Evolutionary conservation across 2,888 invertebrate genomes (phyloP), one percentile per base, ranked within the genome.

Genomic region (Antheraea assamensis): DNA sequence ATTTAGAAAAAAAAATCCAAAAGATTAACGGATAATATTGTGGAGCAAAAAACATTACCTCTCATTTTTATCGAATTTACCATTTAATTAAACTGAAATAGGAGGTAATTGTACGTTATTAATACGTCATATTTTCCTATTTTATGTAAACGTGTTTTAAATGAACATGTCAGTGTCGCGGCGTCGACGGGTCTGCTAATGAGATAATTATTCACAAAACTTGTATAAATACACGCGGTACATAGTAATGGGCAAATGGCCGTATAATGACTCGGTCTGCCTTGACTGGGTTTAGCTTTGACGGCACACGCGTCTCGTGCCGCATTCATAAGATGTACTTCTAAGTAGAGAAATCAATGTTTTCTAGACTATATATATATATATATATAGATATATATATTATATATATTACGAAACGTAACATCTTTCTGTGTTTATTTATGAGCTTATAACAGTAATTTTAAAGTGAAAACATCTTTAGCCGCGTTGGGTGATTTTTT

Each of bases 301-400:
- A 68, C 68, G 68, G 35, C 68, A 35, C 68, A n/a, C 68, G 35
- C n/a, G 35, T n/a, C 4, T 66, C 42, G 30, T 97, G 72, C 97
- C 96, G 72, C 95, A 96, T 30, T 92, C 97, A 79, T 95, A 95
- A 78, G 96, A 97, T 42, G 42, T 42, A 42, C 13, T 42, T 42
- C n/a, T n/a, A 58, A 58, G n/a, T n/a, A 10, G 24, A 24, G 24
- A 58, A 58, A 58, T 42, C 13, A 13, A 42, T 42, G 13, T 42
- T 42, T 13, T 42, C 42, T 42, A 10, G 42, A 42, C 42, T 42
- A 42, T 42, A 42, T 13, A 42, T 42, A 42, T 35, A 35, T n/a
- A n/a, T n/a, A n/a, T n/a, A n/a, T n/a, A n/a, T n/a, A n/a, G n/a
- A n/a, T n/a, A n/a, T n/a, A n/a, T n/a, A n/a, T n/a, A n/a, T n/a